phyloP scores from a whole-genome alignment of 2,888 invertebrate species.

The Scotopteryx bipunctaria region DNA sequence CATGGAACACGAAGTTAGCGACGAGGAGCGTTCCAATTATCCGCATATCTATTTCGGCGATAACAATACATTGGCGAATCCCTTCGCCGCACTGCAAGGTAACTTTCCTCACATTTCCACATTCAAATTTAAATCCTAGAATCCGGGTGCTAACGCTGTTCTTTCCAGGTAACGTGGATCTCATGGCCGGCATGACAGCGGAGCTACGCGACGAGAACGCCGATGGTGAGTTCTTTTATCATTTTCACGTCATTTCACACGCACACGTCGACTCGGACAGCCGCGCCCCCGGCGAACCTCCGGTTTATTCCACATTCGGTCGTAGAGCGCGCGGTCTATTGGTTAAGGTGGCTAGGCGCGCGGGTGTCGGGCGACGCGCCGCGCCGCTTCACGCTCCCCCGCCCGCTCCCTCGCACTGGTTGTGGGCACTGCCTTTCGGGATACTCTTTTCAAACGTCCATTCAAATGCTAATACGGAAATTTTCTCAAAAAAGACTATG shows the following conservation, averaged over 20 bases:
- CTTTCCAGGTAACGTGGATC: conserved; percentile 73
- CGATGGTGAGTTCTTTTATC: conserved; percentile 70
- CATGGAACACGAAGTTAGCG: conserved; percentile 87
- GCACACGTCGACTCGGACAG: conserved; percentile 82
- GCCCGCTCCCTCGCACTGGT: conserved; percentile 37
- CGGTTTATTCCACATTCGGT: conserved; percentile 35
- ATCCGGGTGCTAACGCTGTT: conserved; percentile 7
- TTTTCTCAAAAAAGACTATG: not conserved
- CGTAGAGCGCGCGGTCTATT: conserved; percentile 65
- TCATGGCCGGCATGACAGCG: conserved; percentile 71
- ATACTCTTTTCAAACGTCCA: conserved; percentile 10
- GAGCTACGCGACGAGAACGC: conserved; percentile 75
- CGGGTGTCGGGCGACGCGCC: conserved; percentile 73
- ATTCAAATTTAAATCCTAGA: not conserved
- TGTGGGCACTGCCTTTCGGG: conserved; percentile 34
- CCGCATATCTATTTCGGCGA: conserved; percentile 73
- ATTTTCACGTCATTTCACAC: conserved; percentile 75
- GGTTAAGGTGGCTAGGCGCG: conserved; percentile 71
- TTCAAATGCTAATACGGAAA: conserved; percentile 16
- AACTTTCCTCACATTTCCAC: not conserved
- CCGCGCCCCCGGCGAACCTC: conserved; percentile 82
- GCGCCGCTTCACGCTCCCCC: conserved; percentile 46
- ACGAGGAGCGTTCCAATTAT: conserved; percentile 84
- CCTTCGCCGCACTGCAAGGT: conserved; percentile 79
- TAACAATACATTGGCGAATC: conserved; percentile 74